These are phyloP conservation scores for Gnathonemus longibarbis DNA, from an alignment of 2,113 vertebrate species.

Conservation along the genomic window DNA sequence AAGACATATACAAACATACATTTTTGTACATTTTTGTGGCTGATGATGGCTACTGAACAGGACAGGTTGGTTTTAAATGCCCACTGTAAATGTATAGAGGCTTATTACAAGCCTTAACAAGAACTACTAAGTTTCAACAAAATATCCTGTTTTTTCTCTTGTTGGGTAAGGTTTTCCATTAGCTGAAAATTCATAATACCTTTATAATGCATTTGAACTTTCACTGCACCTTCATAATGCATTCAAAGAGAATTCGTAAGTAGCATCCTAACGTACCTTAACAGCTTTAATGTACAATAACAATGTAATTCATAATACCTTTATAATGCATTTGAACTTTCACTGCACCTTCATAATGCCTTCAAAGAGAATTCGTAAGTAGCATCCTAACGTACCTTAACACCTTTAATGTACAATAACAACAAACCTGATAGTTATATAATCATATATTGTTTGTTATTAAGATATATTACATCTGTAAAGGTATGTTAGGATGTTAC, in stretches of 20 bases:
- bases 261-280: neutral
- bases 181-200: neutral
- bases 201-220: neutral
- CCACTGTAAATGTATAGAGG: neutral
- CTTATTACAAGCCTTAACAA: neutral
- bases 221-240: neutral
- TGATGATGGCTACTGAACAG: neutral
- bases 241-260: neutral
- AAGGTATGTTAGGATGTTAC: neutral
- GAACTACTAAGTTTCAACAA: neutral
- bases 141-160: neutral
- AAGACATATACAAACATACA: neutral
- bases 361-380: neutral
- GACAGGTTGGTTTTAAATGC: neutral
- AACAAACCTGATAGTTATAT: neutral
- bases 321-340: too few species aligned
- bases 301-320: neutral
- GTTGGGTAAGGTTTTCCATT: neutral
- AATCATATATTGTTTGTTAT: neutral
- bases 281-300: neutral
- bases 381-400: neutral
- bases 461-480: neutral
- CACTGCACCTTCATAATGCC: neutral
- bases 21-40: neutral
- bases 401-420: neutral